Conservation (phyloP, 2,797 vertebrate genomes). For the Darevskia nairensis region DNA sequence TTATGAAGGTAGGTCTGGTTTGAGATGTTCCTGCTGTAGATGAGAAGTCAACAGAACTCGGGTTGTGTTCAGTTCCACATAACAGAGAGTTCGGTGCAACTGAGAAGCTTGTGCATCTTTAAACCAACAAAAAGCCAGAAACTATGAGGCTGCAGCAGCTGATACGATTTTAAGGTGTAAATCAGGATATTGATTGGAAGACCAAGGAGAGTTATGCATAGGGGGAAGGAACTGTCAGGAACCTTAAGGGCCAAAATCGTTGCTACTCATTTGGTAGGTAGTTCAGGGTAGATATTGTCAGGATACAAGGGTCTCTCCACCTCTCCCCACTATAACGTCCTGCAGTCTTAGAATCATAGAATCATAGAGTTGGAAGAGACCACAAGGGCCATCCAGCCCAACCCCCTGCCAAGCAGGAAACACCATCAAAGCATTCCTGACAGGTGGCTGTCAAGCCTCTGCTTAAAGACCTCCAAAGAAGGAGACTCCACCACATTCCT, state of each 20-base stretch:
- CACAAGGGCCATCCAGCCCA: too few species aligned
- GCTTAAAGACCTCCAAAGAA: too few species aligned
- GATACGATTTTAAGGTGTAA: not conserved
- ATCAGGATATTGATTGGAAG: not conserved
- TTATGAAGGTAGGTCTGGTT: slow-evolving; percentile 84
- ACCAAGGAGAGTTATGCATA: not conserved
- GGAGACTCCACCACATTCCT: too few species aligned
- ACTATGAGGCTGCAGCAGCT: not conserved
- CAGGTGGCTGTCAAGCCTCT: too few species aligned
- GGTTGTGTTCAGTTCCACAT: not conserved
- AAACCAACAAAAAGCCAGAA: not conserved
- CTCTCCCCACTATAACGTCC: not conserved
- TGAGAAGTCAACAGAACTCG: not conserved
- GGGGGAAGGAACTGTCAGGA: not conserved
- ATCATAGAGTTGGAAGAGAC: too few species aligned
- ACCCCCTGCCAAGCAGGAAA: too few species aligned
- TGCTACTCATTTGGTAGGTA: not conserved
- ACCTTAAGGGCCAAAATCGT: not conserved
- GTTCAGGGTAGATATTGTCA: not conserved
- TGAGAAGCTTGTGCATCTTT: not conserved
- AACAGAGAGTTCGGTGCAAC: too few species aligned
- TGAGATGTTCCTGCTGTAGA: not conserved
- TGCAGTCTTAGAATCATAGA: too few species aligned
- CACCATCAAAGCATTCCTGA: too few species aligned
- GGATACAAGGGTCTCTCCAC: not conserved